A percentile compares a stretch with the other conserved stretches of the same genome.
phyloP scores from a whole-genome alignment of 2,888 invertebrate species.

The Petrolisthes manimaculis region DNA sequence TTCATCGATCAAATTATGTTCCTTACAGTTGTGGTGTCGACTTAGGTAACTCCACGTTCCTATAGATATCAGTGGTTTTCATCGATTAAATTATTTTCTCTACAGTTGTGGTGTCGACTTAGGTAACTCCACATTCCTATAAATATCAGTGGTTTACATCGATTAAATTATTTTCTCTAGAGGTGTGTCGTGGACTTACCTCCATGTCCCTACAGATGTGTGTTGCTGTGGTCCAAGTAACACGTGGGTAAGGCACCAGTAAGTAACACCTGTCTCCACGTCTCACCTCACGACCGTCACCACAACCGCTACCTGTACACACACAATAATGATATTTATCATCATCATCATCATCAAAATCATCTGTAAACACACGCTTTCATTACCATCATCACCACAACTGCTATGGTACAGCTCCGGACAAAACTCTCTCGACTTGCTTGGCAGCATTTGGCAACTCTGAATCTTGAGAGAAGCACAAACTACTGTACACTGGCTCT shows the following conservation, averaged over 20 bases:
- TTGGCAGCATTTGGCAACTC: too few relatives aligned
- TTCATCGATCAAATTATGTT: too few relatives aligned
- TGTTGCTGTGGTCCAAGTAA: conserved; percentile 80
- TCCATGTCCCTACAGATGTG: conserved; percentile 81
- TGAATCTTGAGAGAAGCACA: too few relatives aligned
- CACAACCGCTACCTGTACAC: conserved; percentile 76
- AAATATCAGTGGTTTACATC: neutral
- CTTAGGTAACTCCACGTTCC: too few relatives aligned
- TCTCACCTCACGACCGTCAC: conserved; percentile 79
- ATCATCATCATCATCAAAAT: conserved; percentile 77
- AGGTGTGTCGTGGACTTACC: conserved; percentile 67
- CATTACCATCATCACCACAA: too few relatives aligned
- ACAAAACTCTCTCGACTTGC: too few relatives aligned
- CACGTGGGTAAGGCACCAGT: conserved; percentile 82
- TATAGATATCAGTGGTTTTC: neutral
- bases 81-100: too few relatives aligned
- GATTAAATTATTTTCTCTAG: too few relatives aligned
- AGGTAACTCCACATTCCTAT: conserved; percentile 51
- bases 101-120: conserved; percentile 32
- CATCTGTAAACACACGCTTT: conserved; percentile 70
- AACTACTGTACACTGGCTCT: too few relatives aligned
- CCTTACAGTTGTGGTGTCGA: too few relatives aligned
- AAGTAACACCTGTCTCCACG: conserved; percentile 82
- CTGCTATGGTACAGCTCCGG: too few relatives aligned
- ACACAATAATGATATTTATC: neutral